These are phyloP conservation scores for Mustela nigripes DNA, from an alignment of 2,113 vertebrate species.

Conservation along the genomic window DNA sequence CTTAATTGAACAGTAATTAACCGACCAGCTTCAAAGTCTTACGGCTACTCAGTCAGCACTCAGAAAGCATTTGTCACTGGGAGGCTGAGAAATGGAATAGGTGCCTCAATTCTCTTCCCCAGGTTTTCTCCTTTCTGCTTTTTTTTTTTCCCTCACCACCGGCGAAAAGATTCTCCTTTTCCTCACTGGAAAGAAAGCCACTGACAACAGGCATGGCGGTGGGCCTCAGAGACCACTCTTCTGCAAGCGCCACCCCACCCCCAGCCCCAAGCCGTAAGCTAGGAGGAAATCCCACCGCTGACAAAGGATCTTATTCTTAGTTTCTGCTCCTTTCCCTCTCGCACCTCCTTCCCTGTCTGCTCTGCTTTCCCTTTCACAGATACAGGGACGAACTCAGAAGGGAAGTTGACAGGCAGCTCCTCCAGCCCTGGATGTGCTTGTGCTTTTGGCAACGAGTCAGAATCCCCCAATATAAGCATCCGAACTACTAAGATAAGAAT, in stretches of 20 bases:
- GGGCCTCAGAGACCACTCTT: neutral
- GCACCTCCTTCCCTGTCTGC: neutral
- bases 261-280: slow-evolving; percentile 36
- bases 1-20: slow-evolving; percentile 56
- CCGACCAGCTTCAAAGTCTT: slow-evolving; percentile 65
- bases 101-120: neutral
- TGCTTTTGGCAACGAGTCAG: neutral
- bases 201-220: neutral
- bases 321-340: neutral
- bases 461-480: neutral
- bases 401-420: neutral
- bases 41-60: slow-evolving; percentile 31
- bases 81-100: neutral
- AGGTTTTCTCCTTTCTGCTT: slow-evolving; percentile 6
- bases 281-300: slow-evolving; percentile 12
- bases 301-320: neutral
- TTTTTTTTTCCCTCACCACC: neutral
- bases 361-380: neutral
- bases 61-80: slow-evolving; percentile 55
- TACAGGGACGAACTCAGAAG: neutral
- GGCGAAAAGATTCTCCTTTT: slow-evolving; percentile 9
- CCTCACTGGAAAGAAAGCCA: slow-evolving; percentile 31
- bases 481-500: neutral
- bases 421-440: neutral
- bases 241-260: neutral